Evolutionary conservation across 1,140 invertebrate genomes (phyloP).

Genomic region (Pachypeltis micranthus): DNA sequence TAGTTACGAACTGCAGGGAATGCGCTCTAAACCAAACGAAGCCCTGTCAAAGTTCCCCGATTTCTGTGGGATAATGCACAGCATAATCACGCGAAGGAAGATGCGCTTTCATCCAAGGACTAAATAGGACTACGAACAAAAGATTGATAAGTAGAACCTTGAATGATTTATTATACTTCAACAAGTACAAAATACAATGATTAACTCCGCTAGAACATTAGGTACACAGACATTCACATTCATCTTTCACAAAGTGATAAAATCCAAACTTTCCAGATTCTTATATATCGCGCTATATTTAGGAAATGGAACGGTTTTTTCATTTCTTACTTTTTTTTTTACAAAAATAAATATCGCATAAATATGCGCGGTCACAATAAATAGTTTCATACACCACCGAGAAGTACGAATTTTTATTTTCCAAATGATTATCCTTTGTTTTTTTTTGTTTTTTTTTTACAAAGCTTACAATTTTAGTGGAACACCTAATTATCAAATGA

Average conservation of each 20-base stretch:
- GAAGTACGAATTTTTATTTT: background rate
- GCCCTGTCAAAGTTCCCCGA: too few species aligned
- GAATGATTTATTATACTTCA: slow-evolving; percentile 8
- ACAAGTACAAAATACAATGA: slow-evolving; percentile 10
- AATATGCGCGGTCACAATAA: background rate
- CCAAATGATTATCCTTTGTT: too few species aligned
- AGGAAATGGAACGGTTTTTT: too few species aligned
- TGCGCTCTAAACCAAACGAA: too few species aligned
- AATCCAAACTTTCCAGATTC: slow-evolving; percentile 8
- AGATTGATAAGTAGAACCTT: slow-evolving; percentile 1
- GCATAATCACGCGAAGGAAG: too few species aligned
- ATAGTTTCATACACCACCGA: slow-evolving; percentile 1
- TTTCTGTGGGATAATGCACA: too few species aligned
- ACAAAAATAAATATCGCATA: slow-evolving; percentile 2
- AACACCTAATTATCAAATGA: too few species aligned
- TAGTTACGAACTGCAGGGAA: too few species aligned
- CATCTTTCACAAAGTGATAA: slow-evolving; percentile 2
- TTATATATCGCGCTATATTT: background rate
- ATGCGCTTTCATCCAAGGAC: too few species aligned
- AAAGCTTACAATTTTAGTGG: background rate
- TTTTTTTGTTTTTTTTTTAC: background rate
- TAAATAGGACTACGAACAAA: too few species aligned
- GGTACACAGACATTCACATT: slow-evolving; percentile 2
- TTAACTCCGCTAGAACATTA: background rate
- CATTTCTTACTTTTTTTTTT: background rate